Percentiles rank a stretch among this genome's conserved stretches.
These are phyloP conservation scores for Peribatodes rhomboidaria DNA, from an alignment of 2,888 invertebrate species.

Conservation along the genomic window DNA sequence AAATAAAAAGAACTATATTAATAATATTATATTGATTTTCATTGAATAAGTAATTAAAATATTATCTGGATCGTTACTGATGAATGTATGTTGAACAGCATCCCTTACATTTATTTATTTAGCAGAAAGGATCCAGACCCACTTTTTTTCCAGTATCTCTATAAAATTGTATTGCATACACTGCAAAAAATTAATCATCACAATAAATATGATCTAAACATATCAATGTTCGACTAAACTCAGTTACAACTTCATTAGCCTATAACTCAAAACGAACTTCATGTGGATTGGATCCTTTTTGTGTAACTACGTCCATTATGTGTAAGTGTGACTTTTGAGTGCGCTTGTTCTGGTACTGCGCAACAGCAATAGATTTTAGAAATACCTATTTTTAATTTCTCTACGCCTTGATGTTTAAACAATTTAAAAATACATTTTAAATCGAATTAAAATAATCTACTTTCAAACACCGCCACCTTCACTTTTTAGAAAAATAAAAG, in stretches of 20 bases:
- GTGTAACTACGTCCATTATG: neutral
- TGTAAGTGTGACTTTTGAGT: no score
- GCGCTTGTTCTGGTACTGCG: no score
- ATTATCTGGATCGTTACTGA: neutral
- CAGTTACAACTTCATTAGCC: neutral
- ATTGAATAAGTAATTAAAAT: neutral
- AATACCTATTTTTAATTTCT: no score
- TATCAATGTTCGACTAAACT: conserved; percentile 1
- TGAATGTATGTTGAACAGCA: neutral
- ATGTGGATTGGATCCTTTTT: neutral
- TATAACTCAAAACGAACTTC: neutral
- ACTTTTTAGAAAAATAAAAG: no score
- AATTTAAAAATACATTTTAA: no score
- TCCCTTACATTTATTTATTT: neutral
- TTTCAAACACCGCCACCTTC: no score
- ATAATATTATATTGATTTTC: neutral
- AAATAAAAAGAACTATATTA: neutral
- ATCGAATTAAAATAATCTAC: no score
- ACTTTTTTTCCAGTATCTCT: no score
- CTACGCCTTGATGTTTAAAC: no score
- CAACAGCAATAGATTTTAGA: no score
- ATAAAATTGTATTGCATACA: no score
- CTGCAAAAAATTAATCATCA: no score
- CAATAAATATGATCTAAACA: neutral
- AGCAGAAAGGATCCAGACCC: neutral